A percentile compares a stretch with the other conserved stretches of the same genome.
phyloP scores from a whole-genome alignment of 2,888 invertebrate species.

The Eupithecia subfuscata region DNA sequence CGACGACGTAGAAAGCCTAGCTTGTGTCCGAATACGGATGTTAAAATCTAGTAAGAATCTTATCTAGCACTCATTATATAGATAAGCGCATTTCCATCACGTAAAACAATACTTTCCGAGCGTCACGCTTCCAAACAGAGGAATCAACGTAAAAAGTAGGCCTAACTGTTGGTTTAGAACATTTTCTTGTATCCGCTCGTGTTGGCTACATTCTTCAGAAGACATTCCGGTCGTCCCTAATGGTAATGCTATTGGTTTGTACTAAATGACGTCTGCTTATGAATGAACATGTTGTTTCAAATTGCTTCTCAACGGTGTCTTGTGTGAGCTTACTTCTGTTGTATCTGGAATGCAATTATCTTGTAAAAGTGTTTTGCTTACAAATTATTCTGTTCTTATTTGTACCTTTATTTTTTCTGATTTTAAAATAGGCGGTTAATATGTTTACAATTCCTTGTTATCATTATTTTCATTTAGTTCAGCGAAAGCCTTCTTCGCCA shows the following conservation, averaged over 20 bases:
- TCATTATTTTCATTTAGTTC: not conserved
- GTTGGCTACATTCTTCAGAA: slow-evolving; percentile 60
- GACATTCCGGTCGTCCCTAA: slow-evolving; percentile 55
- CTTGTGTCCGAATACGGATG: not conserved
- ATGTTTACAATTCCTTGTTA: too few species aligned
- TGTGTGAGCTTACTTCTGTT: not conserved
- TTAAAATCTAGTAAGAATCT: not conserved
- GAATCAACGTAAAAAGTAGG: slow-evolving; percentile 66
- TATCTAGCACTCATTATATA: slow-evolving; percentile 3
- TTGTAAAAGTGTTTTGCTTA: not conserved
- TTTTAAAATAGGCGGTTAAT: too few species aligned
- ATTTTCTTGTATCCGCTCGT: slow-evolving; percentile 53
- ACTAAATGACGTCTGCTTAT: slow-evolving; percentile 35
- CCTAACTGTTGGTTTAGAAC: slow-evolving; percentile 68
- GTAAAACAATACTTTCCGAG: slow-evolving; percentile 27
- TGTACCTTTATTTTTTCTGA: not conserved
- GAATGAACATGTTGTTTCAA: slow-evolving; percentile 19
- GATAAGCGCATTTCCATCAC: slow-evolving; percentile 10
- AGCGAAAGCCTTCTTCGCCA: not conserved
- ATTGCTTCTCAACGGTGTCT: slow-evolving; percentile 2
- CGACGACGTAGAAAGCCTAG: not conserved
- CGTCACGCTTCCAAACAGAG: slow-evolving; percentile 31
- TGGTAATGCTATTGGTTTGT: slow-evolving; percentile 52
- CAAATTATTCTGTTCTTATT: not conserved
- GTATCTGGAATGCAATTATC: slow-evolving; percentile 3